Percentiles rank a stretch among this genome's conserved stretches.
These are phyloP conservation scores for Thunnus maccoyii DNA, from an alignment of 2,113 vertebrate genomes.

Conservation along the genomic window DNA sequence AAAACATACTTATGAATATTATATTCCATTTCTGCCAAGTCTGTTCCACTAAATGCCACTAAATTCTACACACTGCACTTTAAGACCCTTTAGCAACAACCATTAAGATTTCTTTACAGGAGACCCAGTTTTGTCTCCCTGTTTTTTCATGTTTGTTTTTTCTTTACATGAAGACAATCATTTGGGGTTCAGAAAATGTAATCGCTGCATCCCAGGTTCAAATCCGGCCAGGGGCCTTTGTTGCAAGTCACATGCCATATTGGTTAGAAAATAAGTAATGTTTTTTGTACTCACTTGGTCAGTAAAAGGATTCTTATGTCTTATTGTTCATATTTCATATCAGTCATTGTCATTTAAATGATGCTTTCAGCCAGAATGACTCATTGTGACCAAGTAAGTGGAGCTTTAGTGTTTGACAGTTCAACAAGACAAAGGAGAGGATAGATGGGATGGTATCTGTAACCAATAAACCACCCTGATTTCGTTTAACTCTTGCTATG, in stretches of 20 bases:
- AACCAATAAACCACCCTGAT: constrained; percentile 29
- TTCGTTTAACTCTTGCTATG: constrained; percentile 13
- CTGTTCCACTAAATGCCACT: no score
- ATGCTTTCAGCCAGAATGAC: neutral
- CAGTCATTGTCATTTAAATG: neutral
- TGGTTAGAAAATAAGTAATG: neutral
- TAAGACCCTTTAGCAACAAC: constrained; percentile 47
- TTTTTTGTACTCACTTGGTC: neutral
- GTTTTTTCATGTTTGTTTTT: neutral
- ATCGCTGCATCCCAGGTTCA: no score
- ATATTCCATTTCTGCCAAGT: no score
- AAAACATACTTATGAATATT: no score
- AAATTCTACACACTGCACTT: no score
- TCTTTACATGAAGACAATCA: no score
- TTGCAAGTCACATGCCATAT: no score
- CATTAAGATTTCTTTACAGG: constrained; percentile 35
- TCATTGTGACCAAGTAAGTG: neutral
- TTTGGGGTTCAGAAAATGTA: no score
- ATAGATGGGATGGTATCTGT: neutral
- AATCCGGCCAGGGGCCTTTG: no score
- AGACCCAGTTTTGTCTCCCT: neutral
- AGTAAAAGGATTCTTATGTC: neutral
- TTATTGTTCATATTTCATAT: neutral
- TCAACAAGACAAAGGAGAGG: constrained; percentile 8
- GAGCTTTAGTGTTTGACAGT: constrained; percentile 9